Percentiles rank a stretch among this genome's conserved stretches.
phyloP scores from a whole-genome alignment of 2,113 vertebrate species.

The Rhinopomastus cyanomelas region DNA sequence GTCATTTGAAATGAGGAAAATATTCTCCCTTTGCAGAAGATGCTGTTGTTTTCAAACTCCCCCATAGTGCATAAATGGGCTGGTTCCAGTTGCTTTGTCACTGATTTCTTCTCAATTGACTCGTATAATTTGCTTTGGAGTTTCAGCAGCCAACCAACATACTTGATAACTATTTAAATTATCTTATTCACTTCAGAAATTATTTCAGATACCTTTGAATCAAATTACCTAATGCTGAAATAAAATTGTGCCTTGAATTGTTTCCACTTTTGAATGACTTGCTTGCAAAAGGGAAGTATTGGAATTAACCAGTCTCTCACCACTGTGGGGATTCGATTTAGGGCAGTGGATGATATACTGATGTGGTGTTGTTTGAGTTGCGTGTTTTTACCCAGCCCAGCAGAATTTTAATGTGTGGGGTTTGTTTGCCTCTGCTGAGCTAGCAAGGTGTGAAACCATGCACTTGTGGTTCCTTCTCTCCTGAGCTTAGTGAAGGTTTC shows the following conservation, averaged over 20 bases:
- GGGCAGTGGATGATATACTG: background rate
- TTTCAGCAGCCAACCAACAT: background rate
- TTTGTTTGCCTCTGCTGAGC: background rate
- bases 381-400: background rate
- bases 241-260: background rate
- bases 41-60: background rate
- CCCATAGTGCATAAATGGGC: background rate
- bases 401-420: background rate
- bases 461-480: background rate
- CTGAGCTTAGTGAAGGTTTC: background rate
- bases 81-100: constrained; percentile 2
- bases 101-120: background rate
- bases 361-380: background rate
- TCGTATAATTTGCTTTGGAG: background rate
- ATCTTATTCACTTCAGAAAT: background rate
- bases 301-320: background rate
- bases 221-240: background rate
- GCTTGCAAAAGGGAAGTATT: background rate
- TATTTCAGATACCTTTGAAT: background rate
- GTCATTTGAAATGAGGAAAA: background rate
- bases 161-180: background rate
- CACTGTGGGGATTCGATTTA: background rate
- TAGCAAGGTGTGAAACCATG: background rate
- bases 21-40: background rate
- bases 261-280: background rate